Evolutionary conservation across 92 coral and sea anemone genomes (phyloP), one percentile per base, ranked within the genome.

Genomic region (Isaurus tuberculatus): DNA sequence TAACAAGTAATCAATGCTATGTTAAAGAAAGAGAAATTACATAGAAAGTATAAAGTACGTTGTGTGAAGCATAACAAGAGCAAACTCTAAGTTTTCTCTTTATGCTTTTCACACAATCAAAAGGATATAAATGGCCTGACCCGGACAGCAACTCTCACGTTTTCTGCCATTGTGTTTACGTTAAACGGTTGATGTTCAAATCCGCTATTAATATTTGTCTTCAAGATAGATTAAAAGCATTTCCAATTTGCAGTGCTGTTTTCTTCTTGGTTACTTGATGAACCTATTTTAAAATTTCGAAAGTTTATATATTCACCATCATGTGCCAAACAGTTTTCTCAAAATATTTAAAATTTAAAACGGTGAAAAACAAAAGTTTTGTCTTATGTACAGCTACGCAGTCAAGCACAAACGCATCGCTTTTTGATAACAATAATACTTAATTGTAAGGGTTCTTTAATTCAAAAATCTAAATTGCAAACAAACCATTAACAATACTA

Each of bases 111-210:
- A 33, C 43, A 70, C 9, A n/a, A 70, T 70, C 55, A 70, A 90
- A 90, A 94, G 98, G 98, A 94, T 94, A 94, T 93, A 70, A 94
- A 94, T 84, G 98, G 98, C 66, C 98, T 89, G 29, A 94, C 98
- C 23, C 98, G 91, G 29, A 94, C 98, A 1, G 98, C 98, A 2
- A 94, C 98, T 60, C 83, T 88, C 51, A 94, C 98, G 79, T 93
- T 94, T 65, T 94, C 98, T 86, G 94, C 98, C 98, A 94, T 94
- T 25, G 51, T 33, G 31, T 63, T 63, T 60, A 44, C 53, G 49
- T n/a, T 31, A n/a, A 20, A 25, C 6, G 28, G 60, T 22, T 23
- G 26, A 17, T 11, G 37, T 23, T 72, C 31, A 72, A 28, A 49
- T 10, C 57, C 28, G 20, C 33, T 25, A 26, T 42, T 27, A 36